A percentile compares a stretch with the other conserved stretches of the same genome.
Conservation (phyloP, 2,888 invertebrate genomes). For the Salticus scenicus region DNA sequence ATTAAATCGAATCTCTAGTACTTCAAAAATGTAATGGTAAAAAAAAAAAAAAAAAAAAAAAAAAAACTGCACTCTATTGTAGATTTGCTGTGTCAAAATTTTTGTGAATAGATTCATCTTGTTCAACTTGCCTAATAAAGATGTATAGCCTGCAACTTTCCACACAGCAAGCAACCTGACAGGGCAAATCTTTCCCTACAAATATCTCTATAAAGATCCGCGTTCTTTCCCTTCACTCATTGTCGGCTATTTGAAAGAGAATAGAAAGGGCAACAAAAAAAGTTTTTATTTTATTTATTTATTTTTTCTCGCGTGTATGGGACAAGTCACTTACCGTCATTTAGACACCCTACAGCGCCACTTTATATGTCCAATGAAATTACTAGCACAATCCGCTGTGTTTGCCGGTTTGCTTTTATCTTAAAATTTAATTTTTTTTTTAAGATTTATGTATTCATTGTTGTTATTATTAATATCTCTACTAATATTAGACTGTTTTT, state of each 20-base stretch:
- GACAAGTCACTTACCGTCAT: slow-evolving; percentile 15
- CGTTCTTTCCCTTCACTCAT: slow-evolving; percentile 5
- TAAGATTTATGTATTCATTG: too few species aligned
- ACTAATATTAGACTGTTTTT: background rate
- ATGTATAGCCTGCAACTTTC: background rate
- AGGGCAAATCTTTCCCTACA: slow-evolving; percentile 1
- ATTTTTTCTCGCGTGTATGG: background rate
- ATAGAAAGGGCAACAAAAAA: background rate
- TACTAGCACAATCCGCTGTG: background rate
- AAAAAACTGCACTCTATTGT: too few species aligned
- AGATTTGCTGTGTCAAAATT: background rate
- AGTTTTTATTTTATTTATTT: background rate
- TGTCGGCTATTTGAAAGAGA: background rate
- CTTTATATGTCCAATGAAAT: slow-evolving; percentile 16
- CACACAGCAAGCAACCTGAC: slow-evolving; percentile 2
- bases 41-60: too few species aligned
- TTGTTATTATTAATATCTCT: background rate
- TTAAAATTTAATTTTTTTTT: too few species aligned
- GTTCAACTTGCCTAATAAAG: slow-evolving; percentile 8
- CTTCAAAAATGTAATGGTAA: too few species aligned
- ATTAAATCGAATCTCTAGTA: too few species aligned
- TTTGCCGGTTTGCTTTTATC: slow-evolving; percentile 3
- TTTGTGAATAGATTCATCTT: slow-evolving; percentile 5
- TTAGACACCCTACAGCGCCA: slow-evolving; percentile 2
- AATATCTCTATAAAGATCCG: slow-evolving; percentile 6